Conservation (phyloP, 2,797 vertebrate genomes). For the Halcyon badia region DNA sequence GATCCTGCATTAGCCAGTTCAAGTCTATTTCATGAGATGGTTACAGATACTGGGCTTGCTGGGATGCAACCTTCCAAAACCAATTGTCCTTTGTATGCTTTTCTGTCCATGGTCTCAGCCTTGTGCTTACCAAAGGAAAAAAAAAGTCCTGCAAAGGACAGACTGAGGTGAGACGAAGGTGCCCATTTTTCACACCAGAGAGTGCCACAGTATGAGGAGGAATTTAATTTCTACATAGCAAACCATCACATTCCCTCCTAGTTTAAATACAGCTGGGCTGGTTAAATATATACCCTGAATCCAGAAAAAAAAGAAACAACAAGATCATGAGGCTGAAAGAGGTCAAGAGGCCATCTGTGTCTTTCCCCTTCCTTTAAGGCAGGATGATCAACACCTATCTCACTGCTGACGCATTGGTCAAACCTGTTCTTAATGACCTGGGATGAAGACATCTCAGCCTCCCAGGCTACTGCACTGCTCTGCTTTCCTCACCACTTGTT, state of each 20-base stretch:
- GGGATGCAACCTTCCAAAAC: background rate
- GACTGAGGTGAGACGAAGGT: background rate
- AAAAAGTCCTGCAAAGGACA: background rate
- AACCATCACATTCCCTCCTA: background rate
- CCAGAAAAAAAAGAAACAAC: background rate
- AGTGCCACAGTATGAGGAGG: background rate
- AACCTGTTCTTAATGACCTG: conserved; percentile 54
- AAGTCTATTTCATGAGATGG: background rate
- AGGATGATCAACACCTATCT: conserved; percentile 25
- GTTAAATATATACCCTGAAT: conserved; percentile 3
- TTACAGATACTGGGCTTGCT: background rate
- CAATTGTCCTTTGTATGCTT: background rate
- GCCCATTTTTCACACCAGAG: background rate
- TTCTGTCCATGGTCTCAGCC: background rate
- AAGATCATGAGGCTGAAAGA: conserved; percentile 29
- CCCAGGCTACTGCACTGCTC: background rate
- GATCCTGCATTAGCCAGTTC: background rate
- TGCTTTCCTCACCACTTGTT: background rate
- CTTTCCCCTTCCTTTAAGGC: conserved; percentile 15
- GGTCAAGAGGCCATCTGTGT: conserved; percentile 45
- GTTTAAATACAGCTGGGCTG: background rate
- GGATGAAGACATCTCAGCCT: conserved; percentile 24
- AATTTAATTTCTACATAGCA: background rate
- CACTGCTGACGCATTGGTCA: conserved; percentile 15
- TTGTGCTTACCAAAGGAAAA: background rate